Evolutionary conservation across 2,797 vertebrate species (phyloP).

Genomic region (Acrossocheilus wenchowensis): DNA sequence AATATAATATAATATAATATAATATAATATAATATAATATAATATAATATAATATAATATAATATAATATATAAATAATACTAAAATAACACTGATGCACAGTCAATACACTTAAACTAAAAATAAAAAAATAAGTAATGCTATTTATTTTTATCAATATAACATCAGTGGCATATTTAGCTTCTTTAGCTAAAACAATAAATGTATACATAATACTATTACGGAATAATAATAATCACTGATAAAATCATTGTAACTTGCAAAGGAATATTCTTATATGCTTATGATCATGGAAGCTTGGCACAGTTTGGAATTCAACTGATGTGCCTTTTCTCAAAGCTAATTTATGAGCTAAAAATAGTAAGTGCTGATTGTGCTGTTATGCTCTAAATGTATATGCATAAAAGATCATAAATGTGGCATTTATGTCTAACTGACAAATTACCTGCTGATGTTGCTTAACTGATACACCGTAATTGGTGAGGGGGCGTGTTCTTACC

Average conservation of each 20-base stretch:
- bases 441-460: conserved; percentile 16
- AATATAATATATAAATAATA: no score
- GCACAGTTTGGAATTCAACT: not conserved
- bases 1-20: no score
- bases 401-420: not conserved
- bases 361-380: not conserved
- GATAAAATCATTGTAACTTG: not conserved
- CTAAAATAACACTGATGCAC: no score
- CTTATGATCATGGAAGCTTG: not conserved
- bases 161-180: not conserved
- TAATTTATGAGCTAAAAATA: conserved; percentile 1
- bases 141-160: not conserved
- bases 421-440: conserved; percentile 12
- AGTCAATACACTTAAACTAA: not conserved
- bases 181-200: not conserved
- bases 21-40: no score
- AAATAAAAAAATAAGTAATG: not conserved
- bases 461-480: conserved; percentile 31
- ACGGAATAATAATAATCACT: not conserved
- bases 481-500: conserved; percentile 79
- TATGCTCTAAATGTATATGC: conserved; percentile 1
- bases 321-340: conserved; percentile 11
- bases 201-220: not conserved
- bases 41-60: no score
- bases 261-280: not conserved